These are phyloP conservation scores for Elaphurus davidianus DNA, from an alignment of 2,113 vertebrate genomes.

Conservation along the genomic window DNA sequence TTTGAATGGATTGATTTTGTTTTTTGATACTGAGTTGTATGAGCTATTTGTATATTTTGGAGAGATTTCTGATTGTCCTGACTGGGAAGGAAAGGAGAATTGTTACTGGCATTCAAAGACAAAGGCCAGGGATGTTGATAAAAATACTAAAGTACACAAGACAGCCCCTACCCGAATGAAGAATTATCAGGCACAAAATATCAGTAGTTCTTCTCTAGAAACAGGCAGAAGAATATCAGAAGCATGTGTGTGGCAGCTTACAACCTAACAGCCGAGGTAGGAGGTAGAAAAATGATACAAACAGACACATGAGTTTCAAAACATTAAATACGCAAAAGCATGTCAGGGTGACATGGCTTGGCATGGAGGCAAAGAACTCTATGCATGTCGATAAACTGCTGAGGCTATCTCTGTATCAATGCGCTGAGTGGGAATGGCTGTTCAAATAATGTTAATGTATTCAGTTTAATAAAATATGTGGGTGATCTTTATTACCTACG, in stretches of 20 bases:
- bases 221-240: background rate
- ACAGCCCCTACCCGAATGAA: accelerated
- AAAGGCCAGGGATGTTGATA: background rate
- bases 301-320: background rate
- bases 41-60: background rate
- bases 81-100: background rate
- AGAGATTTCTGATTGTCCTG: background rate
- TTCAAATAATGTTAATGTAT: constrained; percentile 19
- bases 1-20: background rate
- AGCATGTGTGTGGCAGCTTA: background rate
- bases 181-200: background rate
- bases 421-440: background rate
- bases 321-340: constrained; percentile 25
- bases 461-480: constrained; percentile 37
- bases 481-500: background rate
- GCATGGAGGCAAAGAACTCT: background rate
- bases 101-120: background rate
- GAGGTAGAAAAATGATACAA: background rate
- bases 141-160: background rate
- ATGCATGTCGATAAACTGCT: background rate
- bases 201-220: background rate
- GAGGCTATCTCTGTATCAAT: background rate
- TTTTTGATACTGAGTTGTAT: background rate
- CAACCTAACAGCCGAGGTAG: background rate
- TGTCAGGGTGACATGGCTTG: background rate